Evolutionary conservation across 1,140 invertebrate species (phyloP), one percentile per base, ranked within the genome.

Genomic region (Hycleus phaleratus): DNA sequence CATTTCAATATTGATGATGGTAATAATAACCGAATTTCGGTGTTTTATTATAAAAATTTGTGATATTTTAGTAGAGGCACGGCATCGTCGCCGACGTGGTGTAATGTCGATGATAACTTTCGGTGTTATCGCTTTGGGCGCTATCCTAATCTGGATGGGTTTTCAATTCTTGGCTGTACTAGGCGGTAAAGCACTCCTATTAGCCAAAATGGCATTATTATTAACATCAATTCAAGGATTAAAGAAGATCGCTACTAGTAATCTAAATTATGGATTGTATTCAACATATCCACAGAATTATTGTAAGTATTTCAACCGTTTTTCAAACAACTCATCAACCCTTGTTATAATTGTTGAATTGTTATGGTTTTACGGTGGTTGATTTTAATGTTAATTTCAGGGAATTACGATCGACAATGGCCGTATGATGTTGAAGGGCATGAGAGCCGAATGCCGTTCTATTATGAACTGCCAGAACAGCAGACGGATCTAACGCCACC

Each of bases 131-230:
- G 78, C 85, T 9, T 81, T 88, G 66, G 84, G 84, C 1, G 81
- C 85, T 62, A 81, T 89, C 1, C 66, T 88, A 0, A 77, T 88
- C 7, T 86, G 86, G 1, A 83, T 90, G 82, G 86, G 85, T 32
- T 88, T 88, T 58, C 86, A 88, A 65, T 86, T 88, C 67, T 74
- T 90, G 0, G 85, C 86, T 0, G 84, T 88, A 0, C 73, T 90
- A 0, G 86, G 86, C 8, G 87, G 86, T 25, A 90, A 90, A 73
- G 86, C 87, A 0, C 65, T 90, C 1, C 64, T 90, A 0, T 68
- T 90, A 42, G 85, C 86, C 1, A 90, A 89, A 74, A 82, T 90
- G 79, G 86, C 87, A 0, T 70, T 90, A 2, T 79, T 88, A n/a
- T 68, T 90, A 1, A 84, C 86, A 7, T 85, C 85, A 1, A 87